Conservation (phyloP, 2,797 vertebrate genomes). For the Tokudaia muenninki region DNA sequence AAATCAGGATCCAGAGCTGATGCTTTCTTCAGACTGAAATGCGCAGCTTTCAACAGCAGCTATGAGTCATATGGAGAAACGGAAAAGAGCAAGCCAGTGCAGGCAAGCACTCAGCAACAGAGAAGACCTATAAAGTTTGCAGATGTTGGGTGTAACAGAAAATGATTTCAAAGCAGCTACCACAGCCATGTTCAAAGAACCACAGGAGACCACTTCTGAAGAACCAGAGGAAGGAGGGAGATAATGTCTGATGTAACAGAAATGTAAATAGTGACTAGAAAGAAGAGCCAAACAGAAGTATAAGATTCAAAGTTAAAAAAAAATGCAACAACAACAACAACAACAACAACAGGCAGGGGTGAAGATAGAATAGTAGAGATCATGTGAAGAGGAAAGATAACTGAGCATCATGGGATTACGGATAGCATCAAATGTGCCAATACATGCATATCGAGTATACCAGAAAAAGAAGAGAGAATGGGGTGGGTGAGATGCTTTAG, state of each 20-base stretch:
- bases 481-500: not conserved
- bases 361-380: not conserved
- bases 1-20: not conserved
- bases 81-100: not conserved
- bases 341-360: not conserved
- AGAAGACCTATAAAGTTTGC: not conserved
- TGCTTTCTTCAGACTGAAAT: not conserved
- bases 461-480: not conserved
- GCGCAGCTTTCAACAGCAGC: not conserved
- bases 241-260: not conserved
- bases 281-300: not conserved
- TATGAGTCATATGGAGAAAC: conserved; percentile 15
- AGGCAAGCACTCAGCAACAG: not conserved
- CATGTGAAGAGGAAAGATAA: not conserved
- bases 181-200: not conserved
- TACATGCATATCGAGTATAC: too few relatives aligned
- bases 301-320: not conserved
- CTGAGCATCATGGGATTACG: not conserved
- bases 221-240: not conserved
- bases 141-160: not conserved
- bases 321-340: not conserved
- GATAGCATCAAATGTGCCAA: not conserved
- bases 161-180: not conserved
- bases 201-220: not conserved
- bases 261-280: not conserved